Conservation (phyloP, 2,113 vertebrate species). For the Echinops telfairi region DNA sequence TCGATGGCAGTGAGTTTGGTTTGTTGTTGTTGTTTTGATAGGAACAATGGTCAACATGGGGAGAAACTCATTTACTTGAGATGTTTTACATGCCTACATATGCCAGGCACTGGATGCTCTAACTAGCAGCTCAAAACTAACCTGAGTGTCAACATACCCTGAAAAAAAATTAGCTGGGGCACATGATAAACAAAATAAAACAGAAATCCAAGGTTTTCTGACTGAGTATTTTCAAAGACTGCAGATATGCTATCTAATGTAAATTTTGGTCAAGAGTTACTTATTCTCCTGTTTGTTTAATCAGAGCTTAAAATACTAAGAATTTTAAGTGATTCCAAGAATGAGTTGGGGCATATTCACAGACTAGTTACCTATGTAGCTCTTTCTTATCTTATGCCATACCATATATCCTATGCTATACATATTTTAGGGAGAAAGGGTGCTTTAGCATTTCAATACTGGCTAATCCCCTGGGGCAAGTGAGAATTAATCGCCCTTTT, state of each 20-base stretch:
- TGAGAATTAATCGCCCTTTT: not conserved
- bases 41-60: not conserved
- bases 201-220: constrained; percentile 39
- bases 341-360: not conserved
- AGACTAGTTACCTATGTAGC: not conserved
- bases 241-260: not conserved
- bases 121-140: constrained; percentile 61
- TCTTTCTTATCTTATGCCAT: not conserved
- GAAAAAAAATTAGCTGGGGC: not conserved
- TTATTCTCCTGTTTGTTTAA: not conserved
- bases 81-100: not conserved
- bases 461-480: not conserved
- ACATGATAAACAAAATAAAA: constrained; percentile 39
- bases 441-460: constrained; percentile 10
- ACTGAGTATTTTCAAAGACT: not conserved
- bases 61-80: constrained; percentile 51
- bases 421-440: constrained; percentile 23
- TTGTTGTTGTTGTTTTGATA: no score
- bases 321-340: constrained; percentile 55
- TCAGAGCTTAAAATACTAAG: constrained; percentile 48
- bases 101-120: not conserved
- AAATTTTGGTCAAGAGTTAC: constrained; percentile 15
- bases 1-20: no score
- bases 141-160: not conserved
- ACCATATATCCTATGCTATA: not conserved